Percentiles rank a stretch among this genome's conserved stretches.
phyloP scores from a whole-genome alignment of 2,888 invertebrate species.

The Graphium colonna region DNA sequence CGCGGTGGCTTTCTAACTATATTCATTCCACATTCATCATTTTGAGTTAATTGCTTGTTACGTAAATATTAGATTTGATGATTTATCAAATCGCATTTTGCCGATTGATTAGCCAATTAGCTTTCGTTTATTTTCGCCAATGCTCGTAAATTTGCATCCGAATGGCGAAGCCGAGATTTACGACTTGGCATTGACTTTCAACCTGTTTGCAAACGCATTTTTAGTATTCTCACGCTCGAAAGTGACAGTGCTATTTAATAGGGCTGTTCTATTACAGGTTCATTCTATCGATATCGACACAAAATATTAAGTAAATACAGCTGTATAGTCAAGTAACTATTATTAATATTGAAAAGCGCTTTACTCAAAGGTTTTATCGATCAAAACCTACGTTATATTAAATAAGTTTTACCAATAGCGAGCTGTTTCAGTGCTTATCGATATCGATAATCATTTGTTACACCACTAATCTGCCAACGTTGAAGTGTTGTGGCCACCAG shows the following conservation, averaged over 20 bases:
- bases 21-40: constrained; percentile 15
- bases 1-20: constrained; percentile 46
- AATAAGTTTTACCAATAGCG: constrained; percentile 5
- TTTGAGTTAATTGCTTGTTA: constrained; percentile 24
- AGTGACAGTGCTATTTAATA: constrained; percentile 1
- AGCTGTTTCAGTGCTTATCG: too few species aligned
- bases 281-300: constrained; percentile 27
- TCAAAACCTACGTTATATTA: background rate
- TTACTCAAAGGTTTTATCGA: too few species aligned
- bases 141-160: constrained; percentile 17
- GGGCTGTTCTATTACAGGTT: background rate
- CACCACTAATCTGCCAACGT: constrained; percentile 44
- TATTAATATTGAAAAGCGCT: too few species aligned
- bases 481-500: constrained; percentile 38
- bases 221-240: constrained; percentile 10
- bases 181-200: constrained; percentile 17
- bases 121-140: constrained; percentile 12
- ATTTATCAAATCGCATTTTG: constrained; percentile 19
- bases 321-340: too few species aligned
- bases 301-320: too few species aligned
- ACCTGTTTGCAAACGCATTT: constrained; percentile 14
- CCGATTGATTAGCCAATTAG: constrained; percentile 18
- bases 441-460: constrained; percentile 29
- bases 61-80: constrained; percentile 22
- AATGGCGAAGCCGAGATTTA: constrained; percentile 7